Conservation (phyloP, 2,888 invertebrate species). For the Macaria notata region DNA sequence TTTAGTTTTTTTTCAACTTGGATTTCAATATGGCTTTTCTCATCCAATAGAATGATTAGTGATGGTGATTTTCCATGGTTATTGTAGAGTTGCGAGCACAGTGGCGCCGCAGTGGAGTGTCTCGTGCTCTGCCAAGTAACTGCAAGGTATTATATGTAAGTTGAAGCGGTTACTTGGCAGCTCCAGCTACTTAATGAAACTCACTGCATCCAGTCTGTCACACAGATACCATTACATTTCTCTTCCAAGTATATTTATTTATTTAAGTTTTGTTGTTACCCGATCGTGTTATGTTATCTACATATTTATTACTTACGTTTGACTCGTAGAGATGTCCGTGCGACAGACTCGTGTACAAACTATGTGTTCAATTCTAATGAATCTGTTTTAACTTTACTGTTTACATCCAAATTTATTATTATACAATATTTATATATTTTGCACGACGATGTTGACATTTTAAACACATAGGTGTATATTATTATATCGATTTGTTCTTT, state of each 20-base stretch:
- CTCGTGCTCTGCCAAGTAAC: conserved; percentile 10
- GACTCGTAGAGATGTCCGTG: conserved; percentile 30
- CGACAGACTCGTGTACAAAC: conserved; percentile 53
- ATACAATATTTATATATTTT: conserved; percentile 43
- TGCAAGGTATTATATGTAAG: conserved; percentile 10
- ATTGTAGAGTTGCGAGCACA: too few species aligned
- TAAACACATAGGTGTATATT: conserved; percentile 51
- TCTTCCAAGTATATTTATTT: conserved; percentile 20
- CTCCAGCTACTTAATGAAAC: conserved; percentile 1
- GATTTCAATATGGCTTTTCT: too few species aligned
- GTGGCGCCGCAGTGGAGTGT: conserved; percentile 7
- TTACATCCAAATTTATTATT: conserved; percentile 50
- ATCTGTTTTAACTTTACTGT: conserved; percentile 57
- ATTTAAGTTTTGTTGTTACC: conserved; percentile 21
- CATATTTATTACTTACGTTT: conserved; percentile 16
- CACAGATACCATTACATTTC: conserved; percentile 23
- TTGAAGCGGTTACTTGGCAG: conserved; percentile 25
- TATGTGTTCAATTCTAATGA: conserved; percentile 67
- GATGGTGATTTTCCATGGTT: too few species aligned
- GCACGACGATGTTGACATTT: conserved; percentile 53
- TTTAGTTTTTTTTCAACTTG: too few species aligned
- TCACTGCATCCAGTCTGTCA: conserved; percentile 34
- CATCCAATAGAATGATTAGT: too few species aligned
- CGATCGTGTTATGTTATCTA: conserved; percentile 25
- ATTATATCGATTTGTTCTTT: conserved; percentile 29